Evolutionary conservation across 1,140 invertebrate genomes (phyloP).

Genomic region (Caenorhabditis inopinata): DNA sequence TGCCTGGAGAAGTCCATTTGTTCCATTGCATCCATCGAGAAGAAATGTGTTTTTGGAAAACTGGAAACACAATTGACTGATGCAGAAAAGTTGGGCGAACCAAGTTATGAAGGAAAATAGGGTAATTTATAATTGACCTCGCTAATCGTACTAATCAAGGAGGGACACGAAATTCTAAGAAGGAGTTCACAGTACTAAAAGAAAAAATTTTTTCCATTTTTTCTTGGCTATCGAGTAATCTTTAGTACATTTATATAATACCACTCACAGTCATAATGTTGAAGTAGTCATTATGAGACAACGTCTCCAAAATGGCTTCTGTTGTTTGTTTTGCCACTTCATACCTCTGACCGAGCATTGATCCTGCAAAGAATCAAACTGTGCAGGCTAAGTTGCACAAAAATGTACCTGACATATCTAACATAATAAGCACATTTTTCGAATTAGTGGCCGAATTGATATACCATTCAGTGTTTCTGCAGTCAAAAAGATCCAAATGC

Average conservation of each 20-base stretch:
- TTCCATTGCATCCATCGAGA: constrained; percentile 64
- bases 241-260: neutral
- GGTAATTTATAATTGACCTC: neutral
- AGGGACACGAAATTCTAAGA: no score
- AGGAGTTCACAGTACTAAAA: no score
- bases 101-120: constrained; percentile 66
- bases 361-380: constrained; percentile 74
- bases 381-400: neutral
- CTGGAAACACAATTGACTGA: no score
- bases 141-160: neutral
- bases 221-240: neutral
- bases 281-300: constrained; percentile 96
- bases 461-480: constrained; percentile 68
- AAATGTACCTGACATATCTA: constrained; percentile 74
- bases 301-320: constrained; percentile 83
- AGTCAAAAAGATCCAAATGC: constrained; percentile 63
- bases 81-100: no score
- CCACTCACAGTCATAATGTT: constrained; percentile 78
- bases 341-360: constrained; percentile 88
- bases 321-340: constrained; percentile 89
- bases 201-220: constrained; percentile 68
- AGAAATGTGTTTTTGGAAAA: constrained; percentile 67
- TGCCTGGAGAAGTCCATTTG: constrained; percentile 68
- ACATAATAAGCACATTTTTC: constrained; percentile 91
- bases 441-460: constrained; percentile 94